Conservation (phyloP, 2,113 vertebrate genomes). For the Rattus rattus region DNA sequence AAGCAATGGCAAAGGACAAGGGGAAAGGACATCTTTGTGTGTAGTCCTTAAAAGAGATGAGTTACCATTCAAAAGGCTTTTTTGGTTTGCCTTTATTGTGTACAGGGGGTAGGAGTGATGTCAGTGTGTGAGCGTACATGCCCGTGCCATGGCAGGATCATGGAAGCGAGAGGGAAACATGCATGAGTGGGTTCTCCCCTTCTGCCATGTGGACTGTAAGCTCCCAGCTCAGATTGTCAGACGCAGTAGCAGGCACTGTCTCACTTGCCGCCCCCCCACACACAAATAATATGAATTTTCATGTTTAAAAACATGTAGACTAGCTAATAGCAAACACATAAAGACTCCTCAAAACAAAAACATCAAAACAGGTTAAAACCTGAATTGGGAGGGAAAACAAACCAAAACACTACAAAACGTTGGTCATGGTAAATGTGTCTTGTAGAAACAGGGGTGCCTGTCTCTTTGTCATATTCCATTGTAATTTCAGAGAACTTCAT, state of each 20-base stretch:
- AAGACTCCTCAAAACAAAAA: background rate
- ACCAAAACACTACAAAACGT: background rate
- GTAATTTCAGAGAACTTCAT: slow-evolving; percentile 51
- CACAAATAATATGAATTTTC: background rate
- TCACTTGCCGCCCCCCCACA: background rate
- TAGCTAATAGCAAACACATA: background rate
- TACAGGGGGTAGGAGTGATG: too few species aligned
- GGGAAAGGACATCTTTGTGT: background rate
- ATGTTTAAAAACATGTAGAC: background rate
- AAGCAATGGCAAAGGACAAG: background rate
- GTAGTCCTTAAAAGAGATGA: background rate
- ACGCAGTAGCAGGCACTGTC: background rate
- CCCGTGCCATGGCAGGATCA: too few species aligned
- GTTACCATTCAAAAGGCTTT: background rate
- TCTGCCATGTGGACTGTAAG: background rate
- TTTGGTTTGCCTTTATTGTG: background rate
- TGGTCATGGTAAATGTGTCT: background rate
- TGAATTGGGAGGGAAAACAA: background rate
- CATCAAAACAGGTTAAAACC: background rate
- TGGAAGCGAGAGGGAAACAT: background rate
- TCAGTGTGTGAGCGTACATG: background rate
- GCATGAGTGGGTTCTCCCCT: too few species aligned
- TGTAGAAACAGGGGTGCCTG: background rate
- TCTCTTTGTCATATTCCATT: slow-evolving; percentile 39
- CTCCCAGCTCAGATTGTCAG: too few species aligned